Evolutionary conservation across 1,140 invertebrate genomes (phyloP).

Genomic region (Steinernema khuongi): DNA sequence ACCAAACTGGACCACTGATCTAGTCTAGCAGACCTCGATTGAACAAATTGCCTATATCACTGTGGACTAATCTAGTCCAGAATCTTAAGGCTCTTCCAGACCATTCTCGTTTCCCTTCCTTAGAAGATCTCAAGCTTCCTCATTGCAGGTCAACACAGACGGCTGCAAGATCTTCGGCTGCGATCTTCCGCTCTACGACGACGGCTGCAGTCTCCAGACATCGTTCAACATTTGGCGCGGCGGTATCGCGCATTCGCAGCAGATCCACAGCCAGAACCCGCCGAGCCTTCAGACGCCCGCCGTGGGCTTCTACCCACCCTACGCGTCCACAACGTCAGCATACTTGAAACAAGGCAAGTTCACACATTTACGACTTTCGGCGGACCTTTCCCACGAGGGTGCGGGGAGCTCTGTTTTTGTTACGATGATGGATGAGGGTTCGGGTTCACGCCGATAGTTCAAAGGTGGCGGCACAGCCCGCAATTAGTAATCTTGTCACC

Average conservation of each 20-base stretch:
- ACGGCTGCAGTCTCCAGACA: constrained; percentile 30
- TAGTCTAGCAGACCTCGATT: not conserved
- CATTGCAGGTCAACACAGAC: constrained; percentile 31
- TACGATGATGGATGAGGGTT: not conserved
- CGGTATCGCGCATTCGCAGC: not conserved
- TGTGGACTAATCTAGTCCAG: too few species aligned
- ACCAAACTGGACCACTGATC: too few species aligned
- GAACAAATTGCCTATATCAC: too few species aligned
- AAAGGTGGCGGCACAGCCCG: not conserved
- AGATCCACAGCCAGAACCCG: not conserved
- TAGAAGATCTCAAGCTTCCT: too few species aligned
- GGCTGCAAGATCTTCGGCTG: constrained; percentile 33
- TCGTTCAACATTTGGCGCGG: constrained; percentile 33
- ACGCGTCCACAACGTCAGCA: not conserved
- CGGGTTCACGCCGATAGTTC: not conserved
- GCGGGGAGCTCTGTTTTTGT: not conserved
- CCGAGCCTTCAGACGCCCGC: not conserved
- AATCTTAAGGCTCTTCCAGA: too few species aligned
- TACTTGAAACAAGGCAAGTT: constrained; percentile 15
- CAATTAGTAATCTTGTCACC: not conserved
- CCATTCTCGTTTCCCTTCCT: too few species aligned
- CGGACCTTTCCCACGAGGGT: not conserved
- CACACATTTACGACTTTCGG: not conserved
- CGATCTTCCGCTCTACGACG: constrained; percentile 30
- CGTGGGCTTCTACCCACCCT: not conserved